Base-by-base conservation (phyloP, 2,797 vertebrate genomes). In the Pogoniulus pusillus region DNA sequence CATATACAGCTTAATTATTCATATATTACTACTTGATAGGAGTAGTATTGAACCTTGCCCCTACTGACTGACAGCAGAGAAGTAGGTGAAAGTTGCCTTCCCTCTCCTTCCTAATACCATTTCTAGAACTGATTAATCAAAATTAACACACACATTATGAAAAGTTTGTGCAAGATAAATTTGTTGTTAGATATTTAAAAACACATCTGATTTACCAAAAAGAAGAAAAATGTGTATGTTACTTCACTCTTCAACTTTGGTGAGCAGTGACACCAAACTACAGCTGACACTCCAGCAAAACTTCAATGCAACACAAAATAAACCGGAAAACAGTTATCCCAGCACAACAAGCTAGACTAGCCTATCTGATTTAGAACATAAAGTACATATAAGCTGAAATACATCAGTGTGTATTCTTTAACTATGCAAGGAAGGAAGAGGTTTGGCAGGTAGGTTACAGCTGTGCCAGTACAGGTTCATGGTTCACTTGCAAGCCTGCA, bases 1-100 rank as follows among this genome's bases (percentile, higher is more conserved):
- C 70, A 89, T 23, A 93, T 43, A 77, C 51, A 85, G 86, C 47
- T 91, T 95, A 93, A 92, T 93, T 93, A 96, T 88, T 96, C 82
- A 91, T 73, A 89, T 43, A 66, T 89, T 63, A 80, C 58, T 88
- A 88, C 66, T 86, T 75, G 55, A 94, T 85, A 94, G 2, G 23
- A 94, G 75, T 27, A 74, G 66, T 34, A 72, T 32, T 71, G 64
- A 37, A 95, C 92, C 69, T 95, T 92, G 83, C 14, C 34, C 54
- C 51, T 75, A 69, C 7, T 89, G 59, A 82, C 34, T 93, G 84
- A 45, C 66, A 80, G 65, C 29, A 87, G 32, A 69, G 53, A 93
- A 87, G 65, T 49, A 90, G 88, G 90, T 90, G 47, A 83, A 91
- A 94, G 90, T 82, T 90, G 26, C 57, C 49, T 65, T 45, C 37